Evolutionary conservation across 2,797 vertebrate species (phyloP), one percentile per base, ranked within the genome.

Genomic region (Yasuhikotakia modesta): DNA sequence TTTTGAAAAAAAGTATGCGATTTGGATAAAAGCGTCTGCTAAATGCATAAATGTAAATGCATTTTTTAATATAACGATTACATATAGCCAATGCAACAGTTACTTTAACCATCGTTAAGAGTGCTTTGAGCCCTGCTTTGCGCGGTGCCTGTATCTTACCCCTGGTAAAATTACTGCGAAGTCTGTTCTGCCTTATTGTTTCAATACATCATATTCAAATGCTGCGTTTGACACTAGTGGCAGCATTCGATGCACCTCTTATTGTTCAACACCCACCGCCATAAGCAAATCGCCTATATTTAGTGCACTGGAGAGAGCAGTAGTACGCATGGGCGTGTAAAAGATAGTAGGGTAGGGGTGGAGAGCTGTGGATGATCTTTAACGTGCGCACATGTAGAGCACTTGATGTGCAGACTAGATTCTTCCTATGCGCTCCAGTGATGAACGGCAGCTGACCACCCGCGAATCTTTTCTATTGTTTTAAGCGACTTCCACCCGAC

Each of bases 241-340:
- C 0, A 24, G 19, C 7, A 21, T 48, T 48, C 10, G 14, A 69
- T 69, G 39, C n/a, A 21, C 5, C 24, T 48, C 21, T 35, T 30
- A 58, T 32, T 53, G 24, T 45, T 65, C 16, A 13, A 5, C 30
- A 24, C 60, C 60, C 17, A 39, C 27, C 46, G 52, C 50, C 4
- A 11, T 30, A 30, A 16, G 22, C 22, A 58, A 10, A 30, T 30
- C 48, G 48, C 61, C 32, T 43, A 13, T 74, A 50, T 19, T 65
- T 22, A 27, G 61, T 27, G 48, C 48, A 63, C 4, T 50, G 46
- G 66, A 24, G 58, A 63, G 76, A 45, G 68, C 57, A 16, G 7
- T 27, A 71, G 48, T 64, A 65, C 76, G 76, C 76, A 78, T 65
- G 76, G 68, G 76, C 76, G 76, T 78, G 69, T 71, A 45, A 21